phyloP scores from a whole-genome alignment of 2,797 vertebrate species.

The Pipistrellus nathusii region DNA sequence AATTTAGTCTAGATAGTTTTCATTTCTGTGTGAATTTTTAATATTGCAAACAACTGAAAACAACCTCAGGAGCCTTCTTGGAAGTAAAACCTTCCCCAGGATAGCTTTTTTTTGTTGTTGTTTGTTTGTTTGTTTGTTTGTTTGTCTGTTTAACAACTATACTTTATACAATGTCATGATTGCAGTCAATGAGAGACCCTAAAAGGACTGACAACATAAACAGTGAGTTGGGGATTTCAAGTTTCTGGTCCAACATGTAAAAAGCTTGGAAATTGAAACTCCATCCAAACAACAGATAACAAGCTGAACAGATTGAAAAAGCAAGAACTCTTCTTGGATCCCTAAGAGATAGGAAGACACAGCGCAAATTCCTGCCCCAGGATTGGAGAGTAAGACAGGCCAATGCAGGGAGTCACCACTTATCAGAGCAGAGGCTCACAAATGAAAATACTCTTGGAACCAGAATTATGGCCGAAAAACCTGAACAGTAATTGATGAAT shows the following conservation, averaged over 20 bases:
- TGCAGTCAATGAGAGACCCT: neutral
- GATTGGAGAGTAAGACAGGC: neutral
- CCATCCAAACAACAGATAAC: neutral
- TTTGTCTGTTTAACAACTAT: neutral
- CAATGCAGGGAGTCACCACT: neutral
- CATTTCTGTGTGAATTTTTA: neutral
- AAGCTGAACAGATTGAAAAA: neutral
- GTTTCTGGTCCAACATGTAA: neutral
- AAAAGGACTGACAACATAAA: neutral
- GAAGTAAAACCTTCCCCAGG: neutral
- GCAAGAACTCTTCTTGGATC: neutral
- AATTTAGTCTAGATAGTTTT: neutral
- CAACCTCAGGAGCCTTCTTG: neutral
- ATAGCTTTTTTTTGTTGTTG: too few species aligned
- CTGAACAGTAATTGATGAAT: neutral
- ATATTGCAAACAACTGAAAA: neutral
- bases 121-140: neutral
- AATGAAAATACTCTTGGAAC: neutral
- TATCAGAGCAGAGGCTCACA: neutral
- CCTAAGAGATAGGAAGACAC: neutral
- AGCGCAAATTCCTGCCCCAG: neutral
- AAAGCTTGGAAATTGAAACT: neutral
- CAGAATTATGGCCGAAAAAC: neutral
- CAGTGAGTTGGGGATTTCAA: neutral
- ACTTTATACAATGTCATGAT: neutral